phyloP scores from a whole-genome alignment of 2,797 vertebrate genomes.

The Bradypodion pumilum region DNA sequence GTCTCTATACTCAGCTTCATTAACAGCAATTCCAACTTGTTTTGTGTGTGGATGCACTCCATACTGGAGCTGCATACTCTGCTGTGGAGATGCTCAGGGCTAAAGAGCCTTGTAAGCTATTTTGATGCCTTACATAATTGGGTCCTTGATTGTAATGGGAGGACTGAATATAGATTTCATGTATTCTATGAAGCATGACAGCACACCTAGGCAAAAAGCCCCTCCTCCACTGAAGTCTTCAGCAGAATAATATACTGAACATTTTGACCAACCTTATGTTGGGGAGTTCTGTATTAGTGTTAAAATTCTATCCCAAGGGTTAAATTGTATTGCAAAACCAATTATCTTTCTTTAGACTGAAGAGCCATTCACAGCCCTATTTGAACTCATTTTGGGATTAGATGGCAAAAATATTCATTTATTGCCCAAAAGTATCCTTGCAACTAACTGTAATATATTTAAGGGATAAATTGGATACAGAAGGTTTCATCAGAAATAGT shows the following conservation, averaged over 20 bases:
- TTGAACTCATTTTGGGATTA: not conserved
- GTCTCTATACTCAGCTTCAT: too few relatives aligned
- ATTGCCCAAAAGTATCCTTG: not conserved
- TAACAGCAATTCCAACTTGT: too few relatives aligned
- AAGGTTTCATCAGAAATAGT: not conserved
- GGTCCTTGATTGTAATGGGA: not conserved
- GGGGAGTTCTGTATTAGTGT: not conserved
- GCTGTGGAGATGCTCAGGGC: too few relatives aligned
- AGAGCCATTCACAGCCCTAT: not conserved
- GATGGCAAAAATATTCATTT: not conserved
- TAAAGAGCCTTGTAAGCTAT: too few relatives aligned
- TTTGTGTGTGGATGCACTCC: too few relatives aligned
- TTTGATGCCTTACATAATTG: not conserved
- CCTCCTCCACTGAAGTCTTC: not conserved
- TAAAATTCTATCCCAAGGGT: not conserved
- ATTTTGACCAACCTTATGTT: not conserved
- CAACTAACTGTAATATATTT: not conserved
- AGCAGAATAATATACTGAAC: not conserved
- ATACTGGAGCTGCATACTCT: too few relatives aligned
- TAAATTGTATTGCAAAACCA: not conserved
- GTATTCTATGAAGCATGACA: not conserved
- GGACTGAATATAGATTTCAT: not conserved
- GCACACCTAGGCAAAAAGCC: not conserved
- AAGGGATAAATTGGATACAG: not conserved
- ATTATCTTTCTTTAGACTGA: not conserved